Evolutionary conservation across 1,140 invertebrate genomes (phyloP), one percentile per base, ranked within the genome.

Genomic region (Cydia fagiglandana): DNA sequence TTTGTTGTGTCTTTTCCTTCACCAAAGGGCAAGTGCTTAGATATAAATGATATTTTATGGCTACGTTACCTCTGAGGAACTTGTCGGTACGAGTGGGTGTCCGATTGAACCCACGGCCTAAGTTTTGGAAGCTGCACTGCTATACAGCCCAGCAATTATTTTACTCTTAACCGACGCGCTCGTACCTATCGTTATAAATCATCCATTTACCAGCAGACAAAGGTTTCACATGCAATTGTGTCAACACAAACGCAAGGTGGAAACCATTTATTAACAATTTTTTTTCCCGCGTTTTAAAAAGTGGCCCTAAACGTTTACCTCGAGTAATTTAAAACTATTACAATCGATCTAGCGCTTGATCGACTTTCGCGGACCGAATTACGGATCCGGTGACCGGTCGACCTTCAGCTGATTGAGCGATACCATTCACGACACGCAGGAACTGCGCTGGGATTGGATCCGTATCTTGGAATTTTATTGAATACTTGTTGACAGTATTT

Each of bases 351-450:
- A 24, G 7, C 56, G 7, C n/a, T 56, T 56, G 53, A 61, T 61
- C 56, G 56, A 61, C 56, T 20, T 61, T 61, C 56, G 20, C 20
- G 56, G 56, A 10, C 56, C 56, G n/a, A 61, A 61, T 24, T 61
- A 24, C 56, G 56, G 56, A 61, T 61, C 20, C 56, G 9, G 56
- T 61, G n/a, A 61, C 17, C 56, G 20, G 56, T 20, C 56, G 56
- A 61, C 56, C 56, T 61, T 61, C 56, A 61, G 56, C 56, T 61
- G 56, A 61, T 61, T 61, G 56, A 61, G 56, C 56, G 56, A 61
- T 61, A 61, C 56, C 56, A 9, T 24, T 61, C 56, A 61, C 56
- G 56, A 61, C 56, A 61, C 56, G 20, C 9, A 47, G 45, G 9
- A 61, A 20, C 17, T 17, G 53, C 53, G 53, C 12, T n/a, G 50